These are phyloP conservation scores for Kradibia gibbosae DNA, from an alignment of 1,140 invertebrate species.

Conservation along the genomic window DNA sequence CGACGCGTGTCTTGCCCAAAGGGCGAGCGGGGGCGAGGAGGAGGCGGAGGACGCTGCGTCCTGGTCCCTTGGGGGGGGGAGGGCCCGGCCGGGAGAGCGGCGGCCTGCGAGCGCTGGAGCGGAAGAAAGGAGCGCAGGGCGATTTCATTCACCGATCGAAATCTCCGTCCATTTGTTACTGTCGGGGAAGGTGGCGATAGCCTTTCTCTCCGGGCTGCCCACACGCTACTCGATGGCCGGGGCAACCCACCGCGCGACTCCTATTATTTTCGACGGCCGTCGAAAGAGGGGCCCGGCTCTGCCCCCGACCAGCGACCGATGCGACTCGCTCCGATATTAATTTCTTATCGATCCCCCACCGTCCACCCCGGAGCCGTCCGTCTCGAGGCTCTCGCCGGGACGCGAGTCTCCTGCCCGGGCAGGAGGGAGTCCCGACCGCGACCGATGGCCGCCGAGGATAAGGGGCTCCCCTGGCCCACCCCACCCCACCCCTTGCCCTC, in stretches of 20 bases:
- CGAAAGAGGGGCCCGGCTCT: slow-evolving; percentile 9
- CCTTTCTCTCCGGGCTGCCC: slow-evolving; percentile 64
- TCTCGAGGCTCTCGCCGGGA: slow-evolving; percentile 45
- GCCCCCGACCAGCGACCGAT: slow-evolving; percentile 65
- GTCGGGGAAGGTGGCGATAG: slow-evolving; percentile 76
- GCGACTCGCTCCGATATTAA: slow-evolving; percentile 69
- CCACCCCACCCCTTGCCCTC: no score
- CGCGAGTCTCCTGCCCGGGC: slow-evolving; percentile 33
- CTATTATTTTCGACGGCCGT: slow-evolving; percentile 68
- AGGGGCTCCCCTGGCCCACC: neutral
- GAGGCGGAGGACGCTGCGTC: no score
- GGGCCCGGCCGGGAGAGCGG: slow-evolving; percentile 42
- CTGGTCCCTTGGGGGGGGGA: no score
- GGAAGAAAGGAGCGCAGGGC: slow-evolving; percentile 54
- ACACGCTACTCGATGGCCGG: slow-evolving; percentile 60
- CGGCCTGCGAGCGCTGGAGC: slow-evolving; percentile 18
- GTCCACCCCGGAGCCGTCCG: slow-evolving; percentile 60
- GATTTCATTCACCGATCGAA: slow-evolving; percentile 76
- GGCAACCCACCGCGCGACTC: slow-evolving; percentile 52
- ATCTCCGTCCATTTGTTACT: slow-evolving; percentile 78
- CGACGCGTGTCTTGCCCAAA: no score
- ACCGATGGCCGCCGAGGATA: slow-evolving; percentile 57
- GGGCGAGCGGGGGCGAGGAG: slow-evolving; percentile 58
- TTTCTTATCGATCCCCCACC: slow-evolving; percentile 70
- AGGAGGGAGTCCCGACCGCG: slow-evolving; percentile 50